Base-by-base conservation (phyloP, 2,113 vertebrate genomes). In the Ramphastos sulfuratus region DNA sequence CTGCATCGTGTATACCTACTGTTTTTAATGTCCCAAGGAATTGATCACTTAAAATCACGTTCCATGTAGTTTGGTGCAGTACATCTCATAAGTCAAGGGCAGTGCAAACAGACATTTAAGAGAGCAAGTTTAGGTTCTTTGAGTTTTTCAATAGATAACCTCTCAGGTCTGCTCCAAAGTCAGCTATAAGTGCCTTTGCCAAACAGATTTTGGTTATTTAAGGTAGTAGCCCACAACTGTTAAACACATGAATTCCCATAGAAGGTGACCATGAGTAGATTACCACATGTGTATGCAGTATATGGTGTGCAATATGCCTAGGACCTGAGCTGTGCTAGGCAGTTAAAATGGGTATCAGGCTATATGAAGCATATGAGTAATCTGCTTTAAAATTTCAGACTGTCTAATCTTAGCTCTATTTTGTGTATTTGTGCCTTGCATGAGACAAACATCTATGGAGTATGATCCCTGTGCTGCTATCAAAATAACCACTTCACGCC, bases 241-340 rank as follows among this genome's bases (percentile, higher is more conserved):
- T 48, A 39, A 70, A 76, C 6, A 56, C 8, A 12, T 42, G 23
- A 63, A 76, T 15, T 56, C 35, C 54, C 55, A 46, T 1, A 48
- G n/a, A 42, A 52, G 67, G 46, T 12, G 12, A 25, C 39, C 25
- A 12, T 7, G 4, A 52, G n/a, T 9, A 80, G 25, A 7, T 50
- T 10, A 50, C 28, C 1, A 0, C 15, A 7, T 12, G 6, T 24
- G 6, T 13, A 28, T 15, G 24, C 12, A 6, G 7, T 8, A 27
- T 30, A 48, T 9, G 4, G 15, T 54, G 16, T 12, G n/a, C 16
- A 17, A 37, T 5, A 19, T 19, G 8, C 9, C 12, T n/a, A n/a
- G 60, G 21, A 63, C 15, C 30, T 2, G 12, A 44, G 35, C 1
- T 66, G 30, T 19, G 8, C 17, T 28, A 63, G 28, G 44, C 35